Conservation (phyloP, 1,140 invertebrate genomes). For the Thaumetopoea pityocampa region DNA sequence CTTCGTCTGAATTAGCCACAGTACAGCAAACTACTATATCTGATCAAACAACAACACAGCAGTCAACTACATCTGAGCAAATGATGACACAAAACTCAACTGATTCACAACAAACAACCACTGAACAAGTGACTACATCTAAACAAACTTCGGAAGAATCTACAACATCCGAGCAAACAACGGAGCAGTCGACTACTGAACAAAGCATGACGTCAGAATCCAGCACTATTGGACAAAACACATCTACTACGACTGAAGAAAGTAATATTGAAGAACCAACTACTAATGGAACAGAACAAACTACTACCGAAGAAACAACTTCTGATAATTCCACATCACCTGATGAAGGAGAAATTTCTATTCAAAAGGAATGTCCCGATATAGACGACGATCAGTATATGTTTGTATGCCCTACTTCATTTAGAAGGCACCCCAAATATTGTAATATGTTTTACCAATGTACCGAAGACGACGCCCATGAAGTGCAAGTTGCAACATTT, state of each 20-base stretch:
- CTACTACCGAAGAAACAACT: slow-evolving; percentile 28
- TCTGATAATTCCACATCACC: slow-evolving; percentile 31
- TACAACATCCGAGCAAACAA: slow-evolving; percentile 25
- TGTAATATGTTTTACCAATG: slow-evolving; percentile 92
- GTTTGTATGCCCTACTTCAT: slow-evolving; percentile 87
- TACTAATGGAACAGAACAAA: slow-evolving; percentile 29
- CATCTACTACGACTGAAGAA: slow-evolving; percentile 18
- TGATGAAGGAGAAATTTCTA: slow-evolving; percentile 4
- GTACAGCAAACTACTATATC: slow-evolving; percentile 19
- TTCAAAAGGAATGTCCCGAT: slow-evolving; percentile 60
- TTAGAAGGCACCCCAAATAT: slow-evolving; percentile 87
- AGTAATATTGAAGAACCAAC: slow-evolving; percentile 31
- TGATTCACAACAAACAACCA: slow-evolving; percentile 15
- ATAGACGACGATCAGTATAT: slow-evolving; percentile 81
- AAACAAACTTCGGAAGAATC: slow-evolving; percentile 26
- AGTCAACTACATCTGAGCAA: slow-evolving; percentile 25
- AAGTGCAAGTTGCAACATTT: slow-evolving; percentile 84
- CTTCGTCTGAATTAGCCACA: slow-evolving; percentile 18
- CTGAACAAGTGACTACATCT: slow-evolving; percentile 28
- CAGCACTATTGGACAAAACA: slow-evolving; percentile 25
- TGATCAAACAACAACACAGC: slow-evolving; percentile 26
- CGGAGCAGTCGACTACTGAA: slow-evolving; percentile 27
- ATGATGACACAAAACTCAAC: slow-evolving; percentile 29
- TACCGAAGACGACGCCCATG: slow-evolving; percentile 79
- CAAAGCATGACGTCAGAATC: slow-evolving; percentile 31